Evolutionary conservation across 2,113 vertebrate species (phyloP).

Genomic region (Etia nguti): DNA sequence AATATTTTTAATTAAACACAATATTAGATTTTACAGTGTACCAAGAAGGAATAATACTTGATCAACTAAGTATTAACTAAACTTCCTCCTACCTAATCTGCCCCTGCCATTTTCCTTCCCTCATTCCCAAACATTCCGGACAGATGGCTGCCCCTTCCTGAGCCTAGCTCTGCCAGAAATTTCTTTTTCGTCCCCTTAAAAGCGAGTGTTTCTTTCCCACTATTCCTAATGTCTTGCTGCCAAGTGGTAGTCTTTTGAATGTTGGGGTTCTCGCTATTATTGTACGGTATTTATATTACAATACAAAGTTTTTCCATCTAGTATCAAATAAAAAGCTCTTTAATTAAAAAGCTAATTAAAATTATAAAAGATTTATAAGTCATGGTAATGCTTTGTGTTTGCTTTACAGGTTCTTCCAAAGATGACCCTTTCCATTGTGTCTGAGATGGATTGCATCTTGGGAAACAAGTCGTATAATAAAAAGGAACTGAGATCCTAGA

Average conservation of each 20-base stretch:
- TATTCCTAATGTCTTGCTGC: background rate
- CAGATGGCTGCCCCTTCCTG: background rate
- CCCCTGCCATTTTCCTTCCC: background rate
- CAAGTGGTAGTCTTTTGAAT: background rate
- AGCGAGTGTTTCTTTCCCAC: background rate
- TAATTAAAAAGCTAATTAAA: background rate
- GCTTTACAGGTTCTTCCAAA: constrained; percentile 86
- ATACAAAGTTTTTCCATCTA: background rate
- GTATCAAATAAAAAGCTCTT: background rate
- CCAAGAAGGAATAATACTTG: background rate
- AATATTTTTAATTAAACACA: background rate
- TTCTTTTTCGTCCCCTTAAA: background rate
- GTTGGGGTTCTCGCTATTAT: background rate
- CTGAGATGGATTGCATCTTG: constrained; percentile 90
- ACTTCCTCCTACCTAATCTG: no score
- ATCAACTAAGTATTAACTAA: background rate
- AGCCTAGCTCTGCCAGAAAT: background rate
- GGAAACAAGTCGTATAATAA: constrained; percentile 95
- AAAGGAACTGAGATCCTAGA: constrained; percentile 89
- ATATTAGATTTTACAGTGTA: background rate
- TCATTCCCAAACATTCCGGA: background rate
- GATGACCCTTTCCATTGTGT: constrained; percentile 84
- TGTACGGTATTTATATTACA: background rate
- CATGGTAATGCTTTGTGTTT: background rate
- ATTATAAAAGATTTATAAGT: background rate